Base-by-base conservation (phyloP, 1,140 invertebrate genomes). In the Nixonia krombeini region DNA sequence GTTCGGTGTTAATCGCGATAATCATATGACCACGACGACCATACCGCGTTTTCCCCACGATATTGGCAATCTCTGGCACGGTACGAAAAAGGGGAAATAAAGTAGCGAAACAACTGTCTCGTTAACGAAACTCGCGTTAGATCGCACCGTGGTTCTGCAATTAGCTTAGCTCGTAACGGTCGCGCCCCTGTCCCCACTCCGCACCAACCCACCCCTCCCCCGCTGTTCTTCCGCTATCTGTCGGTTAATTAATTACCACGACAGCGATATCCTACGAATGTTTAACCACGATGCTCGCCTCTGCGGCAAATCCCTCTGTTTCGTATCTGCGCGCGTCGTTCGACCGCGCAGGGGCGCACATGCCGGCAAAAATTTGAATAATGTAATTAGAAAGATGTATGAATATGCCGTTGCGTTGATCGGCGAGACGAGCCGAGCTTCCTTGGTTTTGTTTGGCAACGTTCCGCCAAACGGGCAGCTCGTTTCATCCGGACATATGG, bases 281-380 rank as follows among this genome's bases (percentile, higher is more conserved):
- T 82, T 82, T 83, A 80, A 71, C 76, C 79, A 81, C 75, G 79
- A 70, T 77, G 74, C 74, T 73, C 70, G 70, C 66, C 50, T 65
- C 71, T 61, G 44, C 50, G 31, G 46, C 64, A 61, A 42, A 55
- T 58, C 50, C 59, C 50, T 53, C 29, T 38, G 18, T 47, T 38
- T 38, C 49, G 51, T 57, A 17, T 51, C 33, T 41, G 46, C 41
- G n/a, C n/a, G n/a, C n/a, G n/a, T n/a, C n/a, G n/a, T n/a, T n/a
- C n/a, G n/a, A n/a, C n/a, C n/a, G n/a, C 29, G 21, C 9, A 44
- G 16, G 13, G 31, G 49, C 55, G 70, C 80, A 83, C 75, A 81
- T 81, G 78, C 69, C 70, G 68, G 64, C 9, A n/a, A n/a, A 37
- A 80, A 75, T 83, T 83, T 83, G 61, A 83, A 83, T 83, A 81